Percentiles rank a stretch among this genome's conserved stretches.
Evolutionary conservation across 1,140 invertebrate species (phyloP).

Genomic region (Lordiphosa clarofinis): DNA sequence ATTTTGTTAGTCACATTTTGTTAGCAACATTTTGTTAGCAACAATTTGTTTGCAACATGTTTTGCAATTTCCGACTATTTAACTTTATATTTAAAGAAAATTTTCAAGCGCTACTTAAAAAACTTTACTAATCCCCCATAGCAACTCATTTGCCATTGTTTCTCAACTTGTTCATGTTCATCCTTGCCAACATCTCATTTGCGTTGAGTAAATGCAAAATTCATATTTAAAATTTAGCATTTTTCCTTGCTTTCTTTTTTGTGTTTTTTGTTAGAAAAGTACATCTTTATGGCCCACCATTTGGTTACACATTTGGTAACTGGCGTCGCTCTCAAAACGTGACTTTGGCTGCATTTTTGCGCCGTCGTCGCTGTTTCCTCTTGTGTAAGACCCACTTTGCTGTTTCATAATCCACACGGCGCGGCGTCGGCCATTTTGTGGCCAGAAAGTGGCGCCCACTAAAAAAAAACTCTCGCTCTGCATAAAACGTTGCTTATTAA

Average conservation of each 20-base stretch:
- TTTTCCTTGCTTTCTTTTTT: slow-evolving; percentile 29
- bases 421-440: slow-evolving; percentile 57
- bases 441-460: slow-evolving; percentile 38
- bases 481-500: slow-evolving; percentile 73
- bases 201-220: too few species aligned
- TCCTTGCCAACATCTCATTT: too few species aligned
- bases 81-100: too few species aligned
- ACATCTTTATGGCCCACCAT: slow-evolving; percentile 57
- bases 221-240: slow-evolving; percentile 18
- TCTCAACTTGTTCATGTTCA: too few species aligned
- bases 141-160: slow-evolving; percentile 6
- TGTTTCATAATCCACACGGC: slow-evolving; percentile 65
- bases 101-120: too few species aligned
- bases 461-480: slow-evolving; percentile 32
- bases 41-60: too few species aligned
- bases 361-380: slow-evolving; percentile 21
- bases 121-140: too few species aligned
- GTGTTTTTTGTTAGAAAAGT: slow-evolving; percentile 28
- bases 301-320: slow-evolving; percentile 54
- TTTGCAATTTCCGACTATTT: too few species aligned
- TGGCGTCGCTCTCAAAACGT: slow-evolving; percentile 52
- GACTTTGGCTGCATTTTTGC: slow-evolving; percentile 71
- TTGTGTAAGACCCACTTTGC: slow-evolving; percentile 58
- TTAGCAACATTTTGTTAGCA: too few species aligned
- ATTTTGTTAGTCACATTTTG: too few species aligned